Evolutionary conservation across 2,888 invertebrate species (phyloP), one percentile per base, ranked within the genome.

Genomic region (Ellobium chinense): DNA sequence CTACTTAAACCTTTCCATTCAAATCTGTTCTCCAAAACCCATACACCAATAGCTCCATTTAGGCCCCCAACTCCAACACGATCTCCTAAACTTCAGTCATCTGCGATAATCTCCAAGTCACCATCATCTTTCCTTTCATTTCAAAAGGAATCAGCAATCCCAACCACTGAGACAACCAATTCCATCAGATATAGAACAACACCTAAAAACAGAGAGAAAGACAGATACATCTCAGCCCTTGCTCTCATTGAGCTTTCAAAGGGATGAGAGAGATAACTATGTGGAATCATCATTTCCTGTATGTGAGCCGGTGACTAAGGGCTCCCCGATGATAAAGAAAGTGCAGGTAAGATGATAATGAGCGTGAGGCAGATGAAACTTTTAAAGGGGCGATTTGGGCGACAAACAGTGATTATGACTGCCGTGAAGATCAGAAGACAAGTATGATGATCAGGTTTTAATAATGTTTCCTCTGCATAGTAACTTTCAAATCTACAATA

Each of bases 181-280:
- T 78, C 78, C 4, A 63, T 79, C 27, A 69, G 73, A 27, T 73
- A 79, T 24, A 65, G 73, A 73, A 37, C 62, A 34, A 65, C 73
- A 24, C 73, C 73, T 0, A 79, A 79, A 36, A 66, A 79, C 31
- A 72, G 79, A 73, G 79, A 79, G 24, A 80, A 87, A 39, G 90
- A 91, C 79, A 87, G 90, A 66, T 89, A 88, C 87, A 88, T 91
- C 46, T 88, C 89, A n/a, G 91, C 91, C 7, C 78, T 91, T 9
- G 91, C 91, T 18, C 85, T 91, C 1, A 86, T 91, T 65, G 91
- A 91, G 79, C 82, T 91, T 24, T 88, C 91, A 21, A 85, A 88
- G 60, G 94, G 89, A 12, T 78, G 62, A 24, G 39, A 4, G 21
- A 18, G n/a, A n/a, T n/a, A n/a, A n/a, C n/a, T n/a, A n/a, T n/a